Evolutionary conservation across 2,113 vertebrate species (phyloP).

Genomic region (Pionites leucogaster): DNA sequence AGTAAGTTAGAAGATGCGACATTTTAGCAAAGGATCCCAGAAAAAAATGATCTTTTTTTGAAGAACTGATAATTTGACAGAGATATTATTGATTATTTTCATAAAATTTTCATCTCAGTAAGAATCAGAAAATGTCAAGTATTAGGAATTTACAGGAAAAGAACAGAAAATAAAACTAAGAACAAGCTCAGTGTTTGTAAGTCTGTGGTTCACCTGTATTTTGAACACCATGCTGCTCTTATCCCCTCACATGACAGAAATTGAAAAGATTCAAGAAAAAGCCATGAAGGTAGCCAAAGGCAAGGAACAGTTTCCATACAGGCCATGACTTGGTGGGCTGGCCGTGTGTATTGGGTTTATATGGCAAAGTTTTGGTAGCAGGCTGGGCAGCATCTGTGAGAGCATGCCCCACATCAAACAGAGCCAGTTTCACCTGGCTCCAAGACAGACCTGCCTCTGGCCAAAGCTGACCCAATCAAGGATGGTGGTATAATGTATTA

Average conservation of each 20-base stretch:
- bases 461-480: rapidly evolving
- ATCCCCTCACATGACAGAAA: neutral
- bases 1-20: neutral
- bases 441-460: neutral
- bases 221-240: neutral
- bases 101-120: neutral
- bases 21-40: neutral
- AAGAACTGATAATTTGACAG: neutral
- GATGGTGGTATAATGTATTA: neutral
- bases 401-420: neutral
- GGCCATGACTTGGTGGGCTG: neutral
- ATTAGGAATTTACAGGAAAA: neutral
- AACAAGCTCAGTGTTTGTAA: neutral
- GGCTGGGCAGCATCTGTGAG: neutral
- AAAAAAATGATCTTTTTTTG: neutral
- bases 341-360: neutral
- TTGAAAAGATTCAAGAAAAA: neutral
- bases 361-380: neutral
- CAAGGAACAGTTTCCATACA: neutral
- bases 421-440: neutral
- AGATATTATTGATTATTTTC: neutral
- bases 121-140: neutral
- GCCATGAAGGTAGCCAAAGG: neutral
- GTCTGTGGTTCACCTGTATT: neutral
- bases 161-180: neutral